Evolutionary conservation across 2,113 vertebrate genomes (phyloP).

Genomic region (Sylvilagus bachmani): DNA sequence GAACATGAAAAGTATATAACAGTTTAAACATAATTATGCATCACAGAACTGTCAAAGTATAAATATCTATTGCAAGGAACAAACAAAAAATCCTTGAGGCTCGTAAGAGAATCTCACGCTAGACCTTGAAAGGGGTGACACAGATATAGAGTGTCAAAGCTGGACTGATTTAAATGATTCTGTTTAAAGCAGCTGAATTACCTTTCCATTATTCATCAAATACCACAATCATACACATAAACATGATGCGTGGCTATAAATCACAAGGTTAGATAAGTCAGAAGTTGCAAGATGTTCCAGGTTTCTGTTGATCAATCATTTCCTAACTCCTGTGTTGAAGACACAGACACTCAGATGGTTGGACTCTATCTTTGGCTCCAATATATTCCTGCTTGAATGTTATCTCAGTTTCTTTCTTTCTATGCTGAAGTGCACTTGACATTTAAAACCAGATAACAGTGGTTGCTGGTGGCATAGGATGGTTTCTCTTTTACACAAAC

Average conservation of each 20-base stretch:
- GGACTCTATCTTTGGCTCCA: constrained; percentile 62
- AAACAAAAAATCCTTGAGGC: constrained; percentile 63
- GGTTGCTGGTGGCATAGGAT: constrained; percentile 67
- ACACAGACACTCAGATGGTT: constrained; percentile 42
- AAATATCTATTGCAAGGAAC: constrained; percentile 42
- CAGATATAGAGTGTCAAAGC: neutral
- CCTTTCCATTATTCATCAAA: constrained; percentile 62
- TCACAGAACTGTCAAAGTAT: neutral
- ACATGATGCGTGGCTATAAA: constrained; percentile 29
- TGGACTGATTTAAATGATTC: constrained; percentile 44
- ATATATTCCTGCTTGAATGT: constrained; percentile 66
- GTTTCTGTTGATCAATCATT: constrained; percentile 22
- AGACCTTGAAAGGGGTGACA: constrained; percentile 37
- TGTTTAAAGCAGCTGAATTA: constrained; percentile 30
- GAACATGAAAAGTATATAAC: neutral
- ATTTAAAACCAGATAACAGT: constrained; percentile 85
- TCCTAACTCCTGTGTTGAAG: constrained; percentile 21
- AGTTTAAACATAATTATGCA: neutral
- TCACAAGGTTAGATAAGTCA: constrained; percentile 59
- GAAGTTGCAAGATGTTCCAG: neutral
- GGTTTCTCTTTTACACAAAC: constrained; percentile 71
- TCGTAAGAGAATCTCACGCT: neutral
- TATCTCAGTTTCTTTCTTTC: constrained; percentile 81
- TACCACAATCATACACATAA: constrained; percentile 5
- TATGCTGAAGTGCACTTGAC: constrained; percentile 76